Evolutionary conservation across 1,140 invertebrate species (phyloP), one percentile per base, ranked within the genome.

Genomic region (Ephestia elutella): DNA sequence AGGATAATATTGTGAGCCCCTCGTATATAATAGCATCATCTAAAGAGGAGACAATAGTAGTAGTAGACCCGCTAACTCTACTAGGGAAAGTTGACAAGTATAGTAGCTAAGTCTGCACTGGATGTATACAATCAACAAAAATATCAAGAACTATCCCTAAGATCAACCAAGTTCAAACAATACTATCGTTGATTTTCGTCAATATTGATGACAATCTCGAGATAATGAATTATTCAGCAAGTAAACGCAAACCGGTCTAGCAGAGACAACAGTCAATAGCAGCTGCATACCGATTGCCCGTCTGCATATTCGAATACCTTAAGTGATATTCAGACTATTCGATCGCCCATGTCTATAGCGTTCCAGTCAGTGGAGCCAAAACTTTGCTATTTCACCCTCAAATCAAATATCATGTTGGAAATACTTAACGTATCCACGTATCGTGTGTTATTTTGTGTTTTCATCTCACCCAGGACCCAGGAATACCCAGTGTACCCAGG

Each of bases 271-370:
- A 75, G 72, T 74, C 68, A 68, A 75, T 78, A 75, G 60, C 56
- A 62, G 57, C 60, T 57, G 68, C 72, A 82, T 78, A 68, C 75
- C 78, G 63, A 71, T 70, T 66, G 69, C 65, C 71, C 68, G 78
- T 79, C 76, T 86, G 82, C 76, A 80, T 83, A 81, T 78, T 66
- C 71, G 65, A 78, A 82, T 86, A 72, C 71, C 73, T 8, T 80
- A 74, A 78, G 73, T 74, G 80, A 71, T 82, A 84, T 86, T 72
- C 79, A 54, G 84, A 79, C 68, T 75, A 82, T 79, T 63, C 66
- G 54, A 56, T 63, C 68, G 55, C 62, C 59, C 67, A 68, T 71
- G 48, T 54, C 60, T 57, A 59, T 63, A 28, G 32, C 54, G 32
- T 19, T 20, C 75, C 38, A 44, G 38, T 1, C 38, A 44, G 38